Evolutionary conservation across 2,113 vertebrate genomes (phyloP), one percentile per base, ranked within the genome.

Genomic region (Chiloscyllium plagiosum): DNA sequence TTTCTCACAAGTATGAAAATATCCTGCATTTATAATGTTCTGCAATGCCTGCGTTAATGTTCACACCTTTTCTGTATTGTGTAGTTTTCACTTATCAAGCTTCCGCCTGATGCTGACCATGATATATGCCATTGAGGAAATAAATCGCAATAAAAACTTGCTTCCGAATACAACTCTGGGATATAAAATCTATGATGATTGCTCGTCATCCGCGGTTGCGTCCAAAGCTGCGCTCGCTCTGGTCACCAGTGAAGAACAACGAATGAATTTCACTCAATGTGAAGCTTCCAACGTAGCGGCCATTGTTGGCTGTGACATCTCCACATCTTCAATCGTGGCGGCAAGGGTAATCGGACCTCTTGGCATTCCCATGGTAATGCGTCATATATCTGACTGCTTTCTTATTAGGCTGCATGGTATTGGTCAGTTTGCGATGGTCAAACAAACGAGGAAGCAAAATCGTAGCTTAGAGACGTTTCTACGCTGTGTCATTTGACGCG

Each of bases 181-280:
- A 1, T 98, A 98, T 96, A 97, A 97, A 96, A 97, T 98, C 50
- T 97, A 97, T 96, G 98, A 98, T 96, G 98, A 98, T 13, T 98
- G 98, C 96, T 97, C 97, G 26, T 97, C 97, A 96, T 97, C 97
- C 24, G 96, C 97, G 80, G 97, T 97, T 3, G 97, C 97, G n/a
- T 97, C 97, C 92, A 97, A 97, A 87, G 97, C 98, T 68, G 97
- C 96, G 94, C 95, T 98, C 24, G 96, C 97, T 65, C 96, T 97
- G 29, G n/a, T 98, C 37, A 98, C 98, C 4, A 97, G 97, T 15
- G 70, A 96, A n/a, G 96, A 86, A 29, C 96, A 96, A 80, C 85
- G 22, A 17, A 42, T 96, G 97, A 85, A 95, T 96, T 68, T 22
- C 33, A 4, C 47, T 96, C 4, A 96, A 96, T 66, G 96, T 96